Percentiles rank a stretch among this genome's conserved stretches.
phyloP scores from a whole-genome alignment of 2,797 vertebrate genomes.

The Nyctalus aviator region DNA sequence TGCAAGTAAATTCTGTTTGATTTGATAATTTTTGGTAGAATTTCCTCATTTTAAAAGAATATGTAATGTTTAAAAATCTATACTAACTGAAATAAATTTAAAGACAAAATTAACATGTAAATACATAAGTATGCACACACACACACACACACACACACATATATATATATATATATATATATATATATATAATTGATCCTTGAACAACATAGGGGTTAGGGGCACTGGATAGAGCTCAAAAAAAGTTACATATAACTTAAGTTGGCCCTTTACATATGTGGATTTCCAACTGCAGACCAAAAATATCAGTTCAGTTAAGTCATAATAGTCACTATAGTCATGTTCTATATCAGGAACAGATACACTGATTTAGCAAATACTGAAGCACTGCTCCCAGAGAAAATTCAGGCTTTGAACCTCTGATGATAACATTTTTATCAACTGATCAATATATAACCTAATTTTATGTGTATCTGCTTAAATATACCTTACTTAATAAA shows the following conservation, averaged over 20 bases:
- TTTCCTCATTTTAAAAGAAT: not conserved
- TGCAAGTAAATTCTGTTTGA: not conserved
- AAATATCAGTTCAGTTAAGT: not conserved
- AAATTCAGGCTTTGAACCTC: not conserved
- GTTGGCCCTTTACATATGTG: not conserved
- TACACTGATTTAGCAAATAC: not conserved
- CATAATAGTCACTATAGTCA: not conserved
- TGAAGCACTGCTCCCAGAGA: not conserved
- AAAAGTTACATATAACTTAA: not conserved
- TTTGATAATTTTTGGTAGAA: not conserved
- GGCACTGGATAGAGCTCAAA: not conserved
- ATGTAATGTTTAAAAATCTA: not conserved
- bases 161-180: not conserved
- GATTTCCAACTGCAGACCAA: not conserved
- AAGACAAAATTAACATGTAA: not conserved
- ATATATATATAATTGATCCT: not conserved
- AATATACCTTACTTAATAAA: not conserved
- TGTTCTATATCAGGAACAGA: not conserved
- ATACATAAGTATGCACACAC: not conserved
- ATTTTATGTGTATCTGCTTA: not conserved
- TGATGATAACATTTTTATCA: not conserved
- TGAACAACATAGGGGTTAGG: not conserved
- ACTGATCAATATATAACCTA: not conserved
- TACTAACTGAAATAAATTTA: not conserved
- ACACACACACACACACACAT: fast-evolving